Percentiles rank a stretch among this genome's conserved stretches.
Evolutionary conservation across 2,113 vertebrate genomes (phyloP).

Genomic region (Leptocoma aspasia): DNA sequence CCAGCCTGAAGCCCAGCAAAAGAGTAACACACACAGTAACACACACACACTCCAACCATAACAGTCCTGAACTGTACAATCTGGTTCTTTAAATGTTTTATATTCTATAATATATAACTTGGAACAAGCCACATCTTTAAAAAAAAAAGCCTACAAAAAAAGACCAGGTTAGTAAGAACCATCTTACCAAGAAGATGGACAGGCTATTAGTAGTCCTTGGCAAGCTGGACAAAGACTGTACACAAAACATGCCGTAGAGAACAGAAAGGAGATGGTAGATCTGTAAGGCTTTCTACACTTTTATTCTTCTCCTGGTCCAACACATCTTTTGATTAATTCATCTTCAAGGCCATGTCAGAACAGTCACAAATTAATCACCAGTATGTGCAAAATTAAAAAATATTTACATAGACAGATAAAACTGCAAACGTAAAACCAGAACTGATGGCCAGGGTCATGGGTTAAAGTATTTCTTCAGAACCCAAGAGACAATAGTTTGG

Average conservation of each 20-base stretch:
- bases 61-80: neutral
- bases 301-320: conserved; percentile 7
- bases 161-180: neutral
- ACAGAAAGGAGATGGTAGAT: neutral
- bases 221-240: neutral
- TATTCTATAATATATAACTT: neutral
- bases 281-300: neutral
- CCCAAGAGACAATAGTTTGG: neutral
- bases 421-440: neutral
- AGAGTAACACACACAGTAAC: neutral
- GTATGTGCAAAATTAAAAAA: conserved; percentile 3
- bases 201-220: neutral
- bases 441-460: rapidly evolving
- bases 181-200: neutral
- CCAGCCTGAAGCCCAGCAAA: neutral
- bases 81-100: neutral
- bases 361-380: neutral
- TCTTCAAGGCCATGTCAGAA: neutral
- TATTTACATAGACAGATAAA: neutral
- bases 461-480: neutral
- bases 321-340: neutral
- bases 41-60: neutral
- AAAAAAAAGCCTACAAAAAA: neutral
- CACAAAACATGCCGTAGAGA: neutral
- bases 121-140: neutral